Evolutionary conservation across 1,140 invertebrate species (phyloP).

Genomic region (Nephotettix cincticeps): DNA sequence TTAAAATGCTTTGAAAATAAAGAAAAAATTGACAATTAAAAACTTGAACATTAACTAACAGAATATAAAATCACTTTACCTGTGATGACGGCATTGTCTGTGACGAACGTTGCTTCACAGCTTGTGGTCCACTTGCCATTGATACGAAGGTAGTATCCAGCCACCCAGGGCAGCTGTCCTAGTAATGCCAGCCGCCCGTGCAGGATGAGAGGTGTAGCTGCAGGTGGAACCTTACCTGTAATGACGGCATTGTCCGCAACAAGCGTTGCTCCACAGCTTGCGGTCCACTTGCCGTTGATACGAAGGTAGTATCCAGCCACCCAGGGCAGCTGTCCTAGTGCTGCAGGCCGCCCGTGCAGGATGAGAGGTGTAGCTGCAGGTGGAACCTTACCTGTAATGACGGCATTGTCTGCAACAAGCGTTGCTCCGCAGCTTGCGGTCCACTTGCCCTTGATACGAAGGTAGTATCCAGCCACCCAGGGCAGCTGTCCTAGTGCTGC

Average conservation of each 20-base stretch:
- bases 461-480: neutral
- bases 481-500: neutral
- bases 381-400: constrained; percentile 1
- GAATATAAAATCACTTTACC: no score
- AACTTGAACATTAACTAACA: no score
- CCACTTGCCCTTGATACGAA: neutral
- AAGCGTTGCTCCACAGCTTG: neutral
- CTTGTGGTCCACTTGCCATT: neutral
- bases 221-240: constrained; percentile 5
- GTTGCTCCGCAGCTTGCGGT: neutral
- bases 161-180: neutral
- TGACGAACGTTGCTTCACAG: neutral
- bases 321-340: neutral
- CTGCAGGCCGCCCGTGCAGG: neutral
- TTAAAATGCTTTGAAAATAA: no score
- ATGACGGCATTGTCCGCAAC: neutral
- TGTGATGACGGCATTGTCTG: neutral
- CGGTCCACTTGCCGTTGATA: neutral
- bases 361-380: neutral
- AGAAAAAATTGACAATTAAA: no score
- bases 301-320: neutral
- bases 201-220: neutral
- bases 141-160: neutral
- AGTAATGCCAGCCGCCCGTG: neutral
- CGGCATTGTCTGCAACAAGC: neutral